A percentile compares a stretch with the other conserved stretches of the same genome.
Evolutionary conservation across 2,797 vertebrate genomes (phyloP).

Genomic region (Enteromius paludinosus): DNA sequence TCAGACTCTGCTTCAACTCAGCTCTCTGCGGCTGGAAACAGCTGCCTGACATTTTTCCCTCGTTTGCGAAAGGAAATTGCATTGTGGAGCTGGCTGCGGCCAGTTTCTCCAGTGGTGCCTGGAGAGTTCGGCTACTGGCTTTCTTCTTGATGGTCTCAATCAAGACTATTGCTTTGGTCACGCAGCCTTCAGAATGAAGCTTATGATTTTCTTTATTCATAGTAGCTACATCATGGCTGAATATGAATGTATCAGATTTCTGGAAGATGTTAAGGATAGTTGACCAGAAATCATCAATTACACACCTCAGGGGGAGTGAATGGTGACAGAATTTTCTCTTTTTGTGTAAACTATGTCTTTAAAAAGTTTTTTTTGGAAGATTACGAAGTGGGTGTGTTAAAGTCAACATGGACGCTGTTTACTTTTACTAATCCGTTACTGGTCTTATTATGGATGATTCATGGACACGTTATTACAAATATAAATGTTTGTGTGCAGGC

Average conservation of each 20-base stretch:
- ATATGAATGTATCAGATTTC: background rate
- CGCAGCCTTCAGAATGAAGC: conserved; percentile 33
- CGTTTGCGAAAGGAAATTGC: conserved; percentile 68
- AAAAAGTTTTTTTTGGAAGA: background rate
- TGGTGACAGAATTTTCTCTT: too few relatives aligned
- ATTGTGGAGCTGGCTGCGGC: conserved; percentile 65
- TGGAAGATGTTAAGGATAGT: background rate
- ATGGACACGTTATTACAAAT: background rate
- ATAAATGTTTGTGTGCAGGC: conserved; percentile 16
- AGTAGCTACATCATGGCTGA: background rate
- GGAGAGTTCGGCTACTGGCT: conserved; percentile 58
- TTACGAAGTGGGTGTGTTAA: background rate
- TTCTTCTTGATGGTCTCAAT: conserved; percentile 16
- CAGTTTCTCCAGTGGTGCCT: conserved; percentile 61
- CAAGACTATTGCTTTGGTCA: background rate
- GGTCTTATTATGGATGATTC: background rate
- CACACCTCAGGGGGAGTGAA: background rate
- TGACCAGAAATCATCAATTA: background rate
- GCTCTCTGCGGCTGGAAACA: conserved; percentile 72
- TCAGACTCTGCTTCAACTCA: conserved; percentile 58
- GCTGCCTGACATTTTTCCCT: conserved; percentile 66
- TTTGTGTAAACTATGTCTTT: background rate
- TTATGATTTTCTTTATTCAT: conserved; percentile 22
- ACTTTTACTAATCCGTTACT: background rate
- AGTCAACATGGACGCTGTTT: background rate